Conservation (phyloP, 2,888 invertebrate genomes). For the Gandaritis pyraliata region DNA sequence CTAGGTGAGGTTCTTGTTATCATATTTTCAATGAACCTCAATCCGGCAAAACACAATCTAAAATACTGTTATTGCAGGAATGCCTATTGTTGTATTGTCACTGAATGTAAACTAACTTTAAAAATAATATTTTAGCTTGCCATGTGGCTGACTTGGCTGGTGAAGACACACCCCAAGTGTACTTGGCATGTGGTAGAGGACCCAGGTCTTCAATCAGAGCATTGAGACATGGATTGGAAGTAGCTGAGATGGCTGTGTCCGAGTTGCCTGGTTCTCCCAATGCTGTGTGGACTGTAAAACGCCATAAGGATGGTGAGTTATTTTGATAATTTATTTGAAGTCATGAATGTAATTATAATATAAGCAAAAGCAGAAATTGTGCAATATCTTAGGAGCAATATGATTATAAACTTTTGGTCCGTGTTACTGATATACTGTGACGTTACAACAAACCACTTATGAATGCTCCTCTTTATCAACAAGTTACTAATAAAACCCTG, state of each 20-base stretch:
- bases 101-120: conserved; percentile 1
- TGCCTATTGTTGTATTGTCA: not conserved
- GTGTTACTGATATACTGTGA: conserved; percentile 82
- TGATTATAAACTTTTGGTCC: conserved; percentile 82
- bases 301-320: conserved; percentile 96
- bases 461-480: conserved; percentile 80
- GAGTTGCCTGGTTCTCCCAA: conserved; percentile 99
- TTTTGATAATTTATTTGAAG: conserved; percentile 1
- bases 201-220: conserved; percentile 97
- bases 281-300: conserved; percentile 99
- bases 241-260: conserved; percentile 99
- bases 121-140: conserved; percentile 83
- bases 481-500: conserved; percentile 85
- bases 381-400: conserved; percentile 60
- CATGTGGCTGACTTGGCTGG: conserved; percentile 97
- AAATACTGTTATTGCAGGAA: not conserved
- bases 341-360: not conserved
- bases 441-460: conserved; percentile 78
- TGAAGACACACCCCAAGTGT: conserved; percentile 99
- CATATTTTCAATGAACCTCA: conserved; percentile 28
- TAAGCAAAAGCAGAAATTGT: conserved; percentile 9
- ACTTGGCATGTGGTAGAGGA: conserved; percentile 97
- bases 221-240: conserved; percentile 98
- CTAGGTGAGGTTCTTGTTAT: conserved; percentile 32
- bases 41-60: conserved; percentile 29